Conservation (phyloP, 92 coral and sea anemone genomes). For the Anthopleura xanthogrammica region DNA sequence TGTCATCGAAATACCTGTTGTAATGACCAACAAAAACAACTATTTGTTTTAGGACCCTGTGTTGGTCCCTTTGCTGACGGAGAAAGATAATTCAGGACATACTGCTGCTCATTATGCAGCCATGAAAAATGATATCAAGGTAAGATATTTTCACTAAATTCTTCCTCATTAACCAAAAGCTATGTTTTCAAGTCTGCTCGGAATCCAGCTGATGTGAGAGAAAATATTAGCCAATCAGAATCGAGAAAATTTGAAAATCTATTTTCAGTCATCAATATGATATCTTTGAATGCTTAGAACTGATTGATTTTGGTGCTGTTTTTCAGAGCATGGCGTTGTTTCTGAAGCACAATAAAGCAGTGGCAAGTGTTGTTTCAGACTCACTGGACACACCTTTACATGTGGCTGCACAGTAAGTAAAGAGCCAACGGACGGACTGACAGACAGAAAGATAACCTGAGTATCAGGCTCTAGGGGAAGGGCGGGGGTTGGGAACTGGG, state of each 20-base stretch:
- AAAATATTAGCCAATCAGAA: too few species aligned
- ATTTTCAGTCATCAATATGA: too few species aligned
- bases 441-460: too few species aligned
- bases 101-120: slow-evolving; percentile 68
- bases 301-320: background rate
- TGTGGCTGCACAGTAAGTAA: slow-evolving; percentile 59
- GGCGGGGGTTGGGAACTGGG: too few species aligned
- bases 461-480: too few species aligned
- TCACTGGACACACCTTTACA: slow-evolving; percentile 63
- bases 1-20: too few species aligned
- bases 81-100: slow-evolving; percentile 49
- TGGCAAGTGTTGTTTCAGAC: slow-evolving; percentile 48
- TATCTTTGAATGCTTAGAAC: background rate
- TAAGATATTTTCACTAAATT: background rate
- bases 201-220: too few species aligned
- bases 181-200: too few species aligned
- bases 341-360: slow-evolving; percentile 47
- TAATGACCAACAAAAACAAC: too few species aligned
- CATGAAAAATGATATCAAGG: slow-evolving; percentile 51
- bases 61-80: slow-evolving; percentile 51
- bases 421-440: background rate
- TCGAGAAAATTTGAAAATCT: too few species aligned
- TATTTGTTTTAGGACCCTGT: slow-evolving; percentile 38
- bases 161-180: background rate
- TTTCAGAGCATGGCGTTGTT: slow-evolving; percentile 47